Base-by-base conservation (phyloP, 2,888 invertebrate genomes). In the Odontothrips loti region DNA sequence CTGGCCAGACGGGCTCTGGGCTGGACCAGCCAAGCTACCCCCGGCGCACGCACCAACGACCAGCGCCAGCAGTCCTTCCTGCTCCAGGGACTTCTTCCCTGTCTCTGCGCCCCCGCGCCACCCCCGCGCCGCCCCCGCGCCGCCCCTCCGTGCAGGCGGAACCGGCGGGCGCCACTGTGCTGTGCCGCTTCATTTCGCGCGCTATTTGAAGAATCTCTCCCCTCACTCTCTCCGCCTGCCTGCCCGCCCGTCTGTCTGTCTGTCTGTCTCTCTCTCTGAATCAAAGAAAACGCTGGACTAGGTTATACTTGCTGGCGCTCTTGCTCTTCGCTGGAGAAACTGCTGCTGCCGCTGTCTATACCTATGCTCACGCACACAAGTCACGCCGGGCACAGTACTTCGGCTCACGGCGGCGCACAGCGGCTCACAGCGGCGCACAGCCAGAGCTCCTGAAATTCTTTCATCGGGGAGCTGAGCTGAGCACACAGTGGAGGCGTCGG, bases 151-250 rank as follows among this genome's bases (percentile, higher is more conserved):
- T 4, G n/a, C 68, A n/a, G n/a, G 0, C 68, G n/a, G n/a, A n/a
- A 23, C 10, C 63, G 63, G 68, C 23, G 68, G 68, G 23, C 68
- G n/a, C n/a, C n/a, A n/a, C n/a, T n/a, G n/a, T n/a, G n/a, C n/a
- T n/a, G n/a, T 68, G 51, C 68, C 68, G 68, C 68, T 68, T 68
- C 68, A 68, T 68, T 68, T 68, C 68, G 20, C 68, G 68, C 23
- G 68, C 68, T 68, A 68, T 68, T 68, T 68, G 68, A 68, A 68
- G 68, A 68, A 68, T 68, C 68, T n/a, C 68, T 68, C 68, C 23
- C 17, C 51, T 51, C 51, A 15, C 51, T 51, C 48, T 48, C 48
- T 48, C 48, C 15, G 10, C 15, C 48, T 48, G 10, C 15, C 48
- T 48, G 10, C n/a, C 63, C 15, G 10, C 15, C 48, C 15, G 10